Conservation (phyloP, 2,113 vertebrate genomes). For the Myrmecobius fasciatus region DNA sequence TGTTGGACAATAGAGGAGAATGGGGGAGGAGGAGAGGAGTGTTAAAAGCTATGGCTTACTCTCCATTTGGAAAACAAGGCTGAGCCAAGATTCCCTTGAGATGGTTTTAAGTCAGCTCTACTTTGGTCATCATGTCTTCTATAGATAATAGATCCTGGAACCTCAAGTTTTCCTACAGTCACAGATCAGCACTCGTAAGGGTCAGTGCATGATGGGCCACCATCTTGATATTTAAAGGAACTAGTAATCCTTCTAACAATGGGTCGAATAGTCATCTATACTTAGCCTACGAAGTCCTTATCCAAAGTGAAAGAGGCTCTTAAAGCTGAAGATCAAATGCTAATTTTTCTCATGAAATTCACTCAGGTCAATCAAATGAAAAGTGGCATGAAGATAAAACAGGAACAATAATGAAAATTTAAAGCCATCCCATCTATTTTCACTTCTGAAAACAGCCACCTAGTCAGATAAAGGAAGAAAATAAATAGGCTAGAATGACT, state of each 20-base stretch:
- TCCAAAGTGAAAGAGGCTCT: not conserved
- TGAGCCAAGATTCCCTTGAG: not conserved
- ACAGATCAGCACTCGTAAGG: not conserved
- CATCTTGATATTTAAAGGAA: not conserved
- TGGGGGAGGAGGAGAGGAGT: not conserved
- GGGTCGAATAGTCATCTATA: not conserved
- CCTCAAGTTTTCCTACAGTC: not conserved
- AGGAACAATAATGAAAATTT: conserved; percentile 3
- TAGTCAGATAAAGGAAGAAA: conserved; percentile 37
- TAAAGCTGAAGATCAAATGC: not conserved
- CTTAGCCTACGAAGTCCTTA: not conserved
- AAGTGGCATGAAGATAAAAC: conserved; percentile 25
- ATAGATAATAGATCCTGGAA: not conserved
- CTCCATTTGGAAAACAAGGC: not conserved
- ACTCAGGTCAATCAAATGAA: conserved; percentile 25
- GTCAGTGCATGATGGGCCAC: not conserved
- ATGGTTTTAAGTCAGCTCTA: not conserved
- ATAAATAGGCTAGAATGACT: not conserved
- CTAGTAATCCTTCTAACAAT: not conserved
- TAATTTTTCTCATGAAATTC: not conserved
- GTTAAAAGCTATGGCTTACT: not conserved
- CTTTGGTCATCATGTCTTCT: not conserved
- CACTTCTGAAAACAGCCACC: conserved; percentile 10
- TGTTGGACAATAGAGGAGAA: not conserved
- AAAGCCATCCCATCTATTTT: conserved; percentile 9